A percentile compares a stretch with the other conserved stretches of the same genome.
Conservation (phyloP, 2,888 invertebrate genomes). For the Oligia strigilis region DNA sequence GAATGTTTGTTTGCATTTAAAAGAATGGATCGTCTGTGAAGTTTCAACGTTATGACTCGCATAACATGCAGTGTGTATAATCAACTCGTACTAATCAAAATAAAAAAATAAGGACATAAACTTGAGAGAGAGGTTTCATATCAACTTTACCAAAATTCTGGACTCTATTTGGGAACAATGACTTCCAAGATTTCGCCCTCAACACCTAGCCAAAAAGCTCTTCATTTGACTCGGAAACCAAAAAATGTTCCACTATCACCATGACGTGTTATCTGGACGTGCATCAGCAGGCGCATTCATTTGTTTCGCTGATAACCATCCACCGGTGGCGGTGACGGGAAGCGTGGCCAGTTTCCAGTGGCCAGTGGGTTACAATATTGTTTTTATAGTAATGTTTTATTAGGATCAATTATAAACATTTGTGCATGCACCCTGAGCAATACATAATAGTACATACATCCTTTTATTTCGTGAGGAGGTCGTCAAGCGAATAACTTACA, state of each 20-base stretch:
- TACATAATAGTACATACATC: too few species aligned
- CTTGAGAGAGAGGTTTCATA: background rate
- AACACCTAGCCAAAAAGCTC: background rate
- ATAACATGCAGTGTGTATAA: background rate
- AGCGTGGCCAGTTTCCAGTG: slow-evolving; percentile 20
- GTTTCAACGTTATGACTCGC: background rate
- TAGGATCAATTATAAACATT: too few species aligned
- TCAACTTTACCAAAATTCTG: background rate
- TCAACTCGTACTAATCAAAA: background rate
- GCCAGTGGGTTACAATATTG: background rate
- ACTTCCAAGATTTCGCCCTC: too few species aligned
- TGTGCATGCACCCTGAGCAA: too few species aligned
- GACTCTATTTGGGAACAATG: background rate
- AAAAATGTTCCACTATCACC: slow-evolving; percentile 14
- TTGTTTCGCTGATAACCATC: slow-evolving; percentile 51
- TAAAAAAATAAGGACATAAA: background rate
- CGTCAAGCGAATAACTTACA: too few species aligned
- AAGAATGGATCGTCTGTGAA: slow-evolving; percentile 6
- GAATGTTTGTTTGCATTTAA: slow-evolving; percentile 45
- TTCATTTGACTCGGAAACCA: background rate
- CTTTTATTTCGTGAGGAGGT: too few species aligned
- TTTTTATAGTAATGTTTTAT: too few species aligned
- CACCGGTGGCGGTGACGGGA: slow-evolving; percentile 20
- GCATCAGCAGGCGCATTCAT: slow-evolving; percentile 51
- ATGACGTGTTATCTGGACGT: slow-evolving; percentile 46